A percentile compares a stretch with the other conserved stretches of the same genome.
Evolutionary conservation across 2,797 vertebrate genomes (phyloP).

Genomic region (Mus minutoides): DNA sequence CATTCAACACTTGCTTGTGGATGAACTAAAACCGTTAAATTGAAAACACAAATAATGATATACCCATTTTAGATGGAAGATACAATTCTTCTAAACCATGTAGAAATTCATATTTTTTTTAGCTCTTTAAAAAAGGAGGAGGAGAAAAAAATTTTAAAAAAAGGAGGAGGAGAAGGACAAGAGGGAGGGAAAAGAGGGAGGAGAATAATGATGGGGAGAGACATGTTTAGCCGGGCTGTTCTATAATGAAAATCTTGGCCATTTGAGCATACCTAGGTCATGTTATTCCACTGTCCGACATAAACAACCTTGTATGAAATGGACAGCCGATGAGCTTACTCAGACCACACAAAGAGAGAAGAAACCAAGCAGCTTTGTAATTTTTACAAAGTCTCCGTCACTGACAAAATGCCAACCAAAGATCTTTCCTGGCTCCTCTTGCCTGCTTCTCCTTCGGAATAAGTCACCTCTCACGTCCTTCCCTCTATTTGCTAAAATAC

Average conservation of each 20-base stretch:
- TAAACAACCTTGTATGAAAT: neutral
- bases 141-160: too few species aligned
- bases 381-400: neutral
- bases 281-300: neutral
- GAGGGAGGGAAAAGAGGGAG: too few species aligned
- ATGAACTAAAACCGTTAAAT: neutral
- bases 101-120: neutral
- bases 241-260: neutral
- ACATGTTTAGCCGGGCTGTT: neutral
- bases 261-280: neutral
- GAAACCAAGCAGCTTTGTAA: neutral
- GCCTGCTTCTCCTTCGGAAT: neutral
- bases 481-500: neutral
- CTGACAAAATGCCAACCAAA: neutral
- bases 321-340: neutral
- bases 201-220: neutral
- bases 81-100: neutral
- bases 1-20: slow-evolving; percentile 12
- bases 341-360: neutral
- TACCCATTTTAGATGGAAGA: neutral
- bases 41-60: neutral
- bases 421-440: neutral
- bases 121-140: too few species aligned
- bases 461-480: neutral
- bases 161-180: neutral